Evolutionary conservation across 2,888 invertebrate species (phyloP).

Genomic region (Polia nebulosa): DNA sequence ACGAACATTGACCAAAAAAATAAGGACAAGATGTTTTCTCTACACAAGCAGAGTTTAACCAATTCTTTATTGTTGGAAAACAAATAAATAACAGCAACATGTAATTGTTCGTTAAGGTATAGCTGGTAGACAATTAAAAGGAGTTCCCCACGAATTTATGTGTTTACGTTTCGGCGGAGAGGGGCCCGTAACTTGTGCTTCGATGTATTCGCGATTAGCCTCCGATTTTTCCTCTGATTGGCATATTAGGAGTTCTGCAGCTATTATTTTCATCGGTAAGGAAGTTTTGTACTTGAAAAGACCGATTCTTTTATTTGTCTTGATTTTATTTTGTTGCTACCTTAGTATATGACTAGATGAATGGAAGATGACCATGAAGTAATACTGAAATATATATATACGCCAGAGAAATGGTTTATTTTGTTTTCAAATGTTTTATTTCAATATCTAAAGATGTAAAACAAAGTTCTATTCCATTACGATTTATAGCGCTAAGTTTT

Average conservation of each 20-base stretch:
- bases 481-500: conserved; percentile 70
- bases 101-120: conserved; percentile 79
- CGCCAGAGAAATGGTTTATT: neutral
- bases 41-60: neutral
- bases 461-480: conserved; percentile 60
- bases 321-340: neutral
- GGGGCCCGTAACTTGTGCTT: conserved; percentile 66
- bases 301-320: neutral
- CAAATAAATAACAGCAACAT: conserved; percentile 83
- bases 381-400: no score
- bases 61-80: conserved; percentile 68
- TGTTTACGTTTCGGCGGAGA: conserved; percentile 78
- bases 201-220: conserved; percentile 64
- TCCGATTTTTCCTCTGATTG: conserved; percentile 60
- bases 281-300: conserved; percentile 4
- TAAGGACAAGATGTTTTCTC: conserved; percentile 28
- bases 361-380: no score
- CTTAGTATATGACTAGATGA: no score
- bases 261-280: conserved; percentile 32
- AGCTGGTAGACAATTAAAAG: conserved; percentile 83
- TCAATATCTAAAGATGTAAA: conserved; percentile 30
- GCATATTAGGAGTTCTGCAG: conserved; percentile 32
- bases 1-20: neutral
- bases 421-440: conserved; percentile 2
- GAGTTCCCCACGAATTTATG: conserved; percentile 80